phyloP scores from a whole-genome alignment of 2,113 vertebrate species.

The Poecilia latipinna region DNA sequence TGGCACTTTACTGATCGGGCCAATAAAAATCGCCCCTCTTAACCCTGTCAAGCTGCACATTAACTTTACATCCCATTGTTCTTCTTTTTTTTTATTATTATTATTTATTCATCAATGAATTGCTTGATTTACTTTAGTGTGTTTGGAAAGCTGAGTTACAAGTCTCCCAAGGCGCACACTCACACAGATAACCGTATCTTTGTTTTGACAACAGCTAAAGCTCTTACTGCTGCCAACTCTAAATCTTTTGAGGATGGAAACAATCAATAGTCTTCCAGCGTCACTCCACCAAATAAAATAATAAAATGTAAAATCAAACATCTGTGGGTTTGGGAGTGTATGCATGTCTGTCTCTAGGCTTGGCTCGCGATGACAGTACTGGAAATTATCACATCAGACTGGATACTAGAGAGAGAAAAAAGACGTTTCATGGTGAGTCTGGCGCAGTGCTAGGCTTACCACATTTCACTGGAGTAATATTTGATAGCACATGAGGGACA shows the following conservation, averaged over 20 bases:
- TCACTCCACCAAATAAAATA: constrained; percentile 43
- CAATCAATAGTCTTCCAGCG: constrained; percentile 54
- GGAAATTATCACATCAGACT: constrained; percentile 68
- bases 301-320: constrained; percentile 63
- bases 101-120: constrained; percentile 25
- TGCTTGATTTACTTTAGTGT: constrained; percentile 23
- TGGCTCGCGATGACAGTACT: constrained; percentile 56
- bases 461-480: constrained; percentile 32
- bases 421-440: constrained; percentile 40
- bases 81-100: constrained; percentile 18
- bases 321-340: constrained; percentile 35
- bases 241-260: constrained; percentile 45
- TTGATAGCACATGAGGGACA: constrained; percentile 36
- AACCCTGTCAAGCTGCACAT: constrained; percentile 36
- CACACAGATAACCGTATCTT: constrained; percentile 19
- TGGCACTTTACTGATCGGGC: constrained; percentile 45
- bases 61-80: constrained; percentile 33
- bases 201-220: constrained; percentile 41
- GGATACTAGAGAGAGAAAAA: constrained; percentile 63
- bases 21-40: constrained; percentile 50
- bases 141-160: constrained; percentile 9
- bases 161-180: neutral
- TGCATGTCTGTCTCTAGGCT: constrained; percentile 49
- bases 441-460: constrained; percentile 32
- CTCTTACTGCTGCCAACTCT: constrained; percentile 50